phyloP scores from a whole-genome alignment of 1,140 invertebrate genomes.

The Lucilia cuprina region DNA sequence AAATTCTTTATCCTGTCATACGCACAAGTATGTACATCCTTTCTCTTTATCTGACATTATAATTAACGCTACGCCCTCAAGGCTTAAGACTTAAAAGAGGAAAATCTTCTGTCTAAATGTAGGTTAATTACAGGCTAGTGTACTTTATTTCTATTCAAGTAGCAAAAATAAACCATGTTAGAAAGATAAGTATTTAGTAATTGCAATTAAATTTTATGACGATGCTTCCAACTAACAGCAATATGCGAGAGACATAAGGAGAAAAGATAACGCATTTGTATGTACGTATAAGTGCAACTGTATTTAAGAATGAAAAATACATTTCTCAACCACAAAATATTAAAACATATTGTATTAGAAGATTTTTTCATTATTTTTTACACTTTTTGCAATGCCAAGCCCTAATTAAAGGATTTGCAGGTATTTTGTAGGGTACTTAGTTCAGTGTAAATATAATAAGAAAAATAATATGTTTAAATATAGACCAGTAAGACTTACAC shows the following conservation, averaged over 20 bases:
- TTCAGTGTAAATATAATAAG: neutral
- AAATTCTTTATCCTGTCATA: neutral
- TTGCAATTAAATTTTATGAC: neutral
- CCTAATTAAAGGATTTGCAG: neutral
- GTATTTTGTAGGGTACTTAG: neutral
- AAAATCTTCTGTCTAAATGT: neutral
- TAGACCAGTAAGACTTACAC: no score
- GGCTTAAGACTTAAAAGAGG: neutral
- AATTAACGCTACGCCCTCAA: neutral
- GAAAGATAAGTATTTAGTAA: neutral
- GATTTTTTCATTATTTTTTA: neutral
- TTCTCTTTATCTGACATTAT: neutral
- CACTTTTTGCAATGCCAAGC: neutral
- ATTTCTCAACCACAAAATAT: neutral
- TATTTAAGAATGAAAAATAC: neutral
- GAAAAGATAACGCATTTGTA: no score
- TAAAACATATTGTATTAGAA: neutral
- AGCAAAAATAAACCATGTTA: neutral
- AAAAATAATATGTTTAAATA: neutral
- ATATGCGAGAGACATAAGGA: neutral
- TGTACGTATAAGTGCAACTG: neutral
- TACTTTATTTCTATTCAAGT: neutral
- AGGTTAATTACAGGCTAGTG: neutral
- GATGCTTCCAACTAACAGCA: neutral
- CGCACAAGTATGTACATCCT: neutral